A percentile compares a stretch with the other conserved stretches of the same genome.
Evolutionary conservation across 64 coral and sea anemone species (phyloP).

Genomic region (Acropora yongei): DNA sequence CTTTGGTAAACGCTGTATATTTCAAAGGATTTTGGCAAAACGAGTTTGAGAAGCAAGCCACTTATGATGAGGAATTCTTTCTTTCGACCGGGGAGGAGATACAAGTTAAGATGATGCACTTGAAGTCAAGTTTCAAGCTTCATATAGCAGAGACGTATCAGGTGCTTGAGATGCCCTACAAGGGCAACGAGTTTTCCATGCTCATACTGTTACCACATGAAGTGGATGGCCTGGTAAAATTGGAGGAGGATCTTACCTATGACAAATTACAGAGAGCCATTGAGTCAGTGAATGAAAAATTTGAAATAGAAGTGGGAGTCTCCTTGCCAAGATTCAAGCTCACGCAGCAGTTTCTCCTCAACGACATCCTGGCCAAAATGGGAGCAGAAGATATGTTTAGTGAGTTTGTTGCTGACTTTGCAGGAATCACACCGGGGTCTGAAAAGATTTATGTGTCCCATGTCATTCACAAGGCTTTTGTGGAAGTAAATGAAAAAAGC

Average conservation of each 20-base stretch:
- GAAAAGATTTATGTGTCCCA: slow-evolving; percentile 81
- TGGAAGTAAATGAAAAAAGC: slow-evolving; percentile 94
- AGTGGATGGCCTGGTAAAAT: slow-evolving; percentile 54
- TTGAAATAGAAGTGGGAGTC: slow-evolving; percentile 7
- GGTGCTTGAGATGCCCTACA: slow-evolving; percentile 69
- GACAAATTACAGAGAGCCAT: slow-evolving; percentile 24
- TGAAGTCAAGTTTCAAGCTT: slow-evolving; percentile 50
- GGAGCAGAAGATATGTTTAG: slow-evolving; percentile 78
- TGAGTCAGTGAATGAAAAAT: not conserved
- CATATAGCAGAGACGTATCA: slow-evolving; percentile 31
- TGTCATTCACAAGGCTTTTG: slow-evolving; percentile 92
- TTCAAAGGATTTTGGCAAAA: slow-evolving; percentile 92
- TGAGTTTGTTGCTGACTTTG: slow-evolving; percentile 61
- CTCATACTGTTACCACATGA: slow-evolving; percentile 71
- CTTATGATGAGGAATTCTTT: slow-evolving; percentile 31
- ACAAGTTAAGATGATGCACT: slow-evolving; percentile 71
- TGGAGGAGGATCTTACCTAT: slow-evolving; percentile 60
- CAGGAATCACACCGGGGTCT: slow-evolving; percentile 73
- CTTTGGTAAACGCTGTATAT: slow-evolving; percentile 88
- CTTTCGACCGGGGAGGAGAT: slow-evolving; percentile 17
- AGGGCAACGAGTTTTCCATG: slow-evolving; percentile 62
- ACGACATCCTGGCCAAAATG: slow-evolving; percentile 63
- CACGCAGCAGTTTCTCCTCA: slow-evolving; percentile 78
- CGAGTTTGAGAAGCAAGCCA: slow-evolving; percentile 62
- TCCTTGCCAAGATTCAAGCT: slow-evolving; percentile 63